phyloP scores from a whole-genome alignment of 2,797 vertebrate genomes.

The Ambastaia sidthimunki region DNA sequence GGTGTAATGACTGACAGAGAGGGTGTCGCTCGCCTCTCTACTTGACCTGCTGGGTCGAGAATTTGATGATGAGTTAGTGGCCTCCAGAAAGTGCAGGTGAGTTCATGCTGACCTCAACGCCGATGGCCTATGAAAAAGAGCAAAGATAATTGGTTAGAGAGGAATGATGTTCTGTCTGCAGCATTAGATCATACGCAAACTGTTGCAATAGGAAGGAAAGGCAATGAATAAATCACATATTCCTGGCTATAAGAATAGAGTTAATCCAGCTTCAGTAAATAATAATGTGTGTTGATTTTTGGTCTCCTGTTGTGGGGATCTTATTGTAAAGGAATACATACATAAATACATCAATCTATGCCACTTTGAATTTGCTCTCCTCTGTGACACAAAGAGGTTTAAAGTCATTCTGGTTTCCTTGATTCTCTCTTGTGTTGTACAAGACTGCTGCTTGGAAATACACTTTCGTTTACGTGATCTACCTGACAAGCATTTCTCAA shows the following conservation, averaged over 20 bases:
- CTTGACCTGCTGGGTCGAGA: neutral
- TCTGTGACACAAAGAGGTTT: neutral
- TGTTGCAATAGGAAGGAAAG: neutral
- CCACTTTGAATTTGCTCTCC: no score
- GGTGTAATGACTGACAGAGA: neutral
- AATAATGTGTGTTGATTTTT: neutral
- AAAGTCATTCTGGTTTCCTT: neutral
- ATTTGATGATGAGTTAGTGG: neutral
- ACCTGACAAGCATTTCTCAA: conserved; percentile 52
- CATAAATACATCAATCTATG: no score
- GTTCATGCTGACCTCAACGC: conserved; percentile 19
- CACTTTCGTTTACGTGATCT: conserved; percentile 49
- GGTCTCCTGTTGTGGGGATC: neutral
- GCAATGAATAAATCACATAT: neutral
- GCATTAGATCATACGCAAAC: neutral
- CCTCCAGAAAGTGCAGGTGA: conserved; percentile 14
- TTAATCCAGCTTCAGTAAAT: neutral
- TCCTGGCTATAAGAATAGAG: neutral
- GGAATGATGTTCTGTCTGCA: neutral
- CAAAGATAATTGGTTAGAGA: conserved; percentile 17
- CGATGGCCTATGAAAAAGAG: conserved; percentile 56
- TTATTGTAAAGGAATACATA: no score
- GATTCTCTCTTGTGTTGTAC: conserved; percentile 7
- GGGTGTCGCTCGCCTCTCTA: neutral
- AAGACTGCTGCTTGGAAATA: neutral